Base-by-base conservation (phyloP, 2,888 invertebrate genomes). In the Spisula solida region DNA sequence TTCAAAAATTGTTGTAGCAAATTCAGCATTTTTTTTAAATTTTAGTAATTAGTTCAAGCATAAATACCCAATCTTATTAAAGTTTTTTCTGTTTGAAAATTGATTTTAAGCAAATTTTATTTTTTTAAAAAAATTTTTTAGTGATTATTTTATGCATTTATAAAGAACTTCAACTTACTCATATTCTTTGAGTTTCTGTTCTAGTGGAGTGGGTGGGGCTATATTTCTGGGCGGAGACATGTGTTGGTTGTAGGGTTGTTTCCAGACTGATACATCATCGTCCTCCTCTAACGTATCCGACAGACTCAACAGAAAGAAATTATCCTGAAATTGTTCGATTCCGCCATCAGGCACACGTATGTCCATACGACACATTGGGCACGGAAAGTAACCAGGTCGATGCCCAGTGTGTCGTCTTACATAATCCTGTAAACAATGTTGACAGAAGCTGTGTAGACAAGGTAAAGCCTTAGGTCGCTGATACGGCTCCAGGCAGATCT, bases 341-440 rank as follows among this genome's bases (percentile, higher is more conserved):
- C 95, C 95, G n/a, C 93, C 92, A 25, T 87, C 90, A 0, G 95
- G 95, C 78, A 95, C 94, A 51, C 87, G 88, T 31, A 94, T 95
- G 88, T 95, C 94, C 88, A 94, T 95, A 47, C 95, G 94, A 88
- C 95, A 95, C 95, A 95, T 95, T 31, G 95, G 95, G 89, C 95
- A 95, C 5, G 95, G 95, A 88, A 95, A 95, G 90, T 94, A 94
- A 20, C 95, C 95, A 0, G 95, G 94, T 51, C 92, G 91, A 51
- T 94, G 93, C 29, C 95, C 95, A 0, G 95, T 95, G 79, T 95
- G 94, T 20, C 95, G 92, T 51, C 95, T 94, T 81, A 95, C 95
- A 93, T 95, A 95, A 91, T 95, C 95, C 87, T 93, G 93, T 56
- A 91, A 83, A 84, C 91, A 91, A 83, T 91, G 89, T 81, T 89